phyloP scores from a whole-genome alignment of 1,140 invertebrate genomes.

The Drosophila kepulauana region DNA sequence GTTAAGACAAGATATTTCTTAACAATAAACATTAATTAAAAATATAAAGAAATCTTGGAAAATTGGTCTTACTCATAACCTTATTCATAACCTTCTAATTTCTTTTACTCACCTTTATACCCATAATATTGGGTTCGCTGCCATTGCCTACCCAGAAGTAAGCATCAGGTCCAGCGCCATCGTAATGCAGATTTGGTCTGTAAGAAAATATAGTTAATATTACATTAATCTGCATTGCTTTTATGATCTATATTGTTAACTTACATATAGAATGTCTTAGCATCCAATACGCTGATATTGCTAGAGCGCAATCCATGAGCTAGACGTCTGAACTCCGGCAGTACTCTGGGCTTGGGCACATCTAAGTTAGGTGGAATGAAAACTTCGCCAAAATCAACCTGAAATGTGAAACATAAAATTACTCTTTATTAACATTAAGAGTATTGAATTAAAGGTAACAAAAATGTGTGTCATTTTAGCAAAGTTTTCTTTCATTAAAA shows the following conservation, averaged over 20 bases:
- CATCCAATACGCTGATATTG: conserved; percentile 95
- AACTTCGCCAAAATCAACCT: conserved; percentile 95
- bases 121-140: conserved; percentile 91
- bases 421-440: background rate
- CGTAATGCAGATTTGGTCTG: conserved; percentile 96
- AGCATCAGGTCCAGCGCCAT: conserved; percentile 94
- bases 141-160: conserved; percentile 97
- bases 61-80: too few species aligned
- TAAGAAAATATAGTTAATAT: background rate
- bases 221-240: too few species aligned
- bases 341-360: conserved; percentile 90
- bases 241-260: background rate
- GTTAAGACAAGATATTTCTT: too few species aligned
- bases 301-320: conserved; percentile 95
- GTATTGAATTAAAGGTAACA: background rate
- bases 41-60: too few species aligned
- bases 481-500: too few species aligned
- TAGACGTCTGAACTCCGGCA: conserved; percentile 93
- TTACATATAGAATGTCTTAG: conserved; percentile 92
- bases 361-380: conserved; percentile 91
- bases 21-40: too few species aligned
- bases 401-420: conserved; percentile 86
- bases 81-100: too few species aligned
- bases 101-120: conserved; percentile 88
- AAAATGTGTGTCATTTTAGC: too few species aligned